phyloP scores from a whole-genome alignment of 1,140 invertebrate genomes.

The Portunus trituberculatus region DNA sequence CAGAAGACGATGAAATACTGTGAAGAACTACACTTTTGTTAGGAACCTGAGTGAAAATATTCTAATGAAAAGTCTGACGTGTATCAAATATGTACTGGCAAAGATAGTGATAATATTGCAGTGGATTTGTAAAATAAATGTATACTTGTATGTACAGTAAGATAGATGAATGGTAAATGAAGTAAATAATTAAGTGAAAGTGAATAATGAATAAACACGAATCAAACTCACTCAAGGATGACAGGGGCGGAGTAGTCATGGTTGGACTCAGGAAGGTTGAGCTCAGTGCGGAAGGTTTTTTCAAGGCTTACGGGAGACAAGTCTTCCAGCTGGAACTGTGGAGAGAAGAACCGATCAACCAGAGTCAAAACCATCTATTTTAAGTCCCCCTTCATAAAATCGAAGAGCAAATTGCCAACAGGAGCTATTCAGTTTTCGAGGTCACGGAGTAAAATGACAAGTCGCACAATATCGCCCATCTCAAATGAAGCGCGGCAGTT shows the following conservation, averaged over 20 bases:
- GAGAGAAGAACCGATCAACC: background rate
- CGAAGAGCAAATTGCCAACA: too few relatives aligned
- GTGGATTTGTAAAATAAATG: too few relatives aligned
- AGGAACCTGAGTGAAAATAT: too few relatives aligned
- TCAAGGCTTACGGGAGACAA: constrained; percentile 74
- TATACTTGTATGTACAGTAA: background rate
- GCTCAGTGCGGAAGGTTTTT: constrained; percentile 75
- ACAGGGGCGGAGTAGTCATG: constrained; percentile 35
- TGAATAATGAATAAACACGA: background rate
- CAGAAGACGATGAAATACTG: background rate
- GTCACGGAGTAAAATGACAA: background rate
- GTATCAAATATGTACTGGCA: too few relatives aligned
- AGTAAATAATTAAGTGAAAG: background rate
- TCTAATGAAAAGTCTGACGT: too few relatives aligned
- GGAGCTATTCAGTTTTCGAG: too few relatives aligned
- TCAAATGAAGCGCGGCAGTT: background rate
- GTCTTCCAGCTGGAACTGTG: constrained; percentile 74
- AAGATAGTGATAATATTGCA: too few relatives aligned
- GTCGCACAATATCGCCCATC: background rate
- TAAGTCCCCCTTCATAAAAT: background rate
- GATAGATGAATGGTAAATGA: background rate
- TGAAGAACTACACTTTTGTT: background rate
- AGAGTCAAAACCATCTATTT: background rate
- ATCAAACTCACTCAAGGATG: constrained; percentile 57
- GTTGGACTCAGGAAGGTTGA: constrained; percentile 60